Base-by-base conservation (phyloP, 2,888 invertebrate species). In the Trissolcus brochymenae region DNA sequence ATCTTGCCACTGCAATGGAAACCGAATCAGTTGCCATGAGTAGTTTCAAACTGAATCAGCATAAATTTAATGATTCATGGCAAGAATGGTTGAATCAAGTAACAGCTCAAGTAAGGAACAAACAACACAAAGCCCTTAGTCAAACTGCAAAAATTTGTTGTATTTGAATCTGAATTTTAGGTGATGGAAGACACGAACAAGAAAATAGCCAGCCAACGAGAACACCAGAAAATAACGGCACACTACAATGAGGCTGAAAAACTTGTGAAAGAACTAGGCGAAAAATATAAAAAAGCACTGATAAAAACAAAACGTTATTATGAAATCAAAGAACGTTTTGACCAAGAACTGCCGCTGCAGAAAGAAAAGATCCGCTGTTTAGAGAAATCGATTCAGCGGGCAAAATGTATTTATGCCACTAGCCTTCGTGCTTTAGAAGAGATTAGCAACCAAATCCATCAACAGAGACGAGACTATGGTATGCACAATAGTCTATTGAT, bases 151-250 rank as follows among this genome's bases (percentile, higher is more conserved):
- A 41, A 3, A 4, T 43, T 13, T 43, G 3, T 43, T 43, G 43
- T 43, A 60, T 25, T 7, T 40, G 25, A 6, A 60, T 49, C 29
- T 43, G 25, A 55, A 55, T 56, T 46, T 16, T 83, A 95, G 95
- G 96, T 98, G 25, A 96, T 95, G 94, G 97, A 97, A 85, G 97
- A 98, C 0, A 98, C 97, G 88, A 94, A 94, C 84, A 93, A 96
- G 84, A 97, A 97, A 87, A 94, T 96, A 6, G 95, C 95, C 83
- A 95, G 95, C 85, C 96, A 96, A 72, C 91, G 95, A 7, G 96
- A 97, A 85, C 98, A 98, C 88, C 95, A 95, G 86, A 92, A 92
- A 83, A 93, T 93, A 84, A 95, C 97, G 0, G 92, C 92, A n/a
- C 90, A 94, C 1, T 97, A 95, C 87, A 94, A 95, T 81, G 92